Evolutionary conservation across 2,113 vertebrate species (phyloP).

Genomic region (Psilopogon haemacephalus): DNA sequence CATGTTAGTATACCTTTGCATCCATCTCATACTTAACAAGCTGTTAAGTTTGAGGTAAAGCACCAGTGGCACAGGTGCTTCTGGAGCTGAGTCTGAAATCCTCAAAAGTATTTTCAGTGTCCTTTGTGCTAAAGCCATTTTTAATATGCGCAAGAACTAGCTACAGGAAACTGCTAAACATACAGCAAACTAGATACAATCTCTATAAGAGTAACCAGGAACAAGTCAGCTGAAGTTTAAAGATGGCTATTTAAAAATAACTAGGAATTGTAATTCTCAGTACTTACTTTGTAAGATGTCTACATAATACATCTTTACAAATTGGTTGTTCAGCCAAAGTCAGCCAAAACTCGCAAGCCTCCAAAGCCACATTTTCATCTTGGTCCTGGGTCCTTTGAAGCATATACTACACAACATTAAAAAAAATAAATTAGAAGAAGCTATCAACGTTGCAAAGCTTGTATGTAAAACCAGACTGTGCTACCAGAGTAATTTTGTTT

Average conservation of each 20-base stretch:
- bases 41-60: not conserved
- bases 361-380: constrained; percentile 94
- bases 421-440: not conserved
- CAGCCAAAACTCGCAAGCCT: constrained; percentile 96
- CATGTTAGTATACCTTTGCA: not conserved
- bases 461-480: not conserved
- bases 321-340: constrained; percentile 95
- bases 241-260: not conserved
- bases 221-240: not conserved
- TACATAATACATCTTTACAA: constrained; percentile 92
- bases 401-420: constrained; percentile 85
- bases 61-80: not conserved
- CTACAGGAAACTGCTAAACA: not conserved
- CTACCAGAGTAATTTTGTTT: constrained; percentile 2
- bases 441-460: not conserved
- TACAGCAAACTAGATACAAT: not conserved
- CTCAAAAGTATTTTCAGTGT: not conserved
- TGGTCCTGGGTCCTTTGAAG: constrained; percentile 93
- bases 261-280: not conserved
- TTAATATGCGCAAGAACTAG: not conserved
- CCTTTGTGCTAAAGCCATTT: not conserved
- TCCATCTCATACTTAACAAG: not conserved
- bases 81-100: not conserved
- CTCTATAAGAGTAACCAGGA: not conserved
- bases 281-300: constrained; percentile 90